Percentiles rank a stretch among this genome's conserved stretches.
Evolutionary conservation across 2,888 invertebrate species (phyloP).

Genomic region (Zele albiditarsus): DNA sequence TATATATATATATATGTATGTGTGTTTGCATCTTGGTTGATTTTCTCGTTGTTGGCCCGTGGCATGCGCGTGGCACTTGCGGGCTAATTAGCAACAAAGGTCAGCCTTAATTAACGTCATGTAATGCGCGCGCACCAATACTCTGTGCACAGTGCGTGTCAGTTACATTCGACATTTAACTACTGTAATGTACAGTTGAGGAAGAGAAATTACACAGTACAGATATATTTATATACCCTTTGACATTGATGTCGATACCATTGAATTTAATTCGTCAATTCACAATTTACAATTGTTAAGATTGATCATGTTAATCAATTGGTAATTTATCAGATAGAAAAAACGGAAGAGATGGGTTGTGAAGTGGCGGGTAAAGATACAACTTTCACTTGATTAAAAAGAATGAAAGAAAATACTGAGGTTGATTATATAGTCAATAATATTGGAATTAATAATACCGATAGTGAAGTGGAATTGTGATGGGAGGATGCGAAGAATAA

Average conservation of each 20-base stretch:
- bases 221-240: neutral
- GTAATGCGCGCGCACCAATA: constrained; percentile 38
- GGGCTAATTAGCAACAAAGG: constrained; percentile 52
- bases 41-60: constrained; percentile 44
- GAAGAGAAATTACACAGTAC: neutral
- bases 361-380: too few relatives aligned
- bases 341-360: neutral
- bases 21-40: neutral
- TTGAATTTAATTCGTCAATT: constrained; percentile 6
- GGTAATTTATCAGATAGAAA: neutral
- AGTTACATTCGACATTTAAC: constrained; percentile 2
- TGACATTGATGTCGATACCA: constrained; percentile 27
- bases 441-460: too few relatives aligned
- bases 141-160: constrained; percentile 19
- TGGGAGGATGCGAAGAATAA: too few relatives aligned
- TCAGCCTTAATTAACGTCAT: constrained; percentile 47
- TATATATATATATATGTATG: neutral
- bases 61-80: constrained; percentile 46
- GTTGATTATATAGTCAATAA: too few relatives aligned
- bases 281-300: neutral
- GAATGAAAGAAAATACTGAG: too few relatives aligned
- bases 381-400: too few relatives aligned
- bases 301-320: neutral
- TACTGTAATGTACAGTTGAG: neutral
- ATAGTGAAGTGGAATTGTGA: too few relatives aligned